Evolutionary conservation across 1,140 invertebrate species (phyloP), one percentile per base, ranked within the genome.

Genomic region (Gryllus bimaculatus): DNA sequence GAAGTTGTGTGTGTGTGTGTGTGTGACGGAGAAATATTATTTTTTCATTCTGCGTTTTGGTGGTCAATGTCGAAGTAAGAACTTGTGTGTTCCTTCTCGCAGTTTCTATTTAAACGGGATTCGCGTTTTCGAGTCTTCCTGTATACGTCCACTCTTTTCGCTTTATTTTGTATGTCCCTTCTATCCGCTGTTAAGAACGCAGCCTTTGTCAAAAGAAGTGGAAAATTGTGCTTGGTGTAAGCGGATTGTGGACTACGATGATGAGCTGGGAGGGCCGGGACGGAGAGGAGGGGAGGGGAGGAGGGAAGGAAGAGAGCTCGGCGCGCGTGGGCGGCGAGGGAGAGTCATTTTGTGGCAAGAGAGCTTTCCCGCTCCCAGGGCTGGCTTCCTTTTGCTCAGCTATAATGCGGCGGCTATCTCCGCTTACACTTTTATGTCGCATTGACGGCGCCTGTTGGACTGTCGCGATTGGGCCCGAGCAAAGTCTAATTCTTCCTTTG

Each of bases 151-250:
- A 18, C 18, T 7, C 54, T 18, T 39, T 66, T 66, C 54, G 18
- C 54, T 66, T 66, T 66, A 66, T 66, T 66, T 66, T 66, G 54
- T 66, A 66, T 66, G 18, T 66, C 18, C 54, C 10, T 66, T 18
- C 54, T 66, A 66, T 66, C 18, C 54, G 54, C 7, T 66, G 54
- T 66, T 75, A 15, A 20, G 26, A 26, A 47, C 75, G 75, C 75
- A 21, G 21, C 75, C 78, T 78, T 78, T 78, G 78, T 48, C 49
- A 78, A 73, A 78, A 73, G 48, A 78, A 78, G 48, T 78, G 78
- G 78, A 78, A 78, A 78, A 78, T 78, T 78, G 78, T 73, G 78
- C n/a, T 73, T 13, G 39, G 39, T 78, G 78, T 78, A 78, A 78
- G 78, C 78, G 78, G 78, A 78, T 78, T 78, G 47, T n/a, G 20